These are phyloP conservation scores for Oriolus oriolus DNA, from an alignment of 2,113 vertebrate species.

Conservation along the genomic window DNA sequence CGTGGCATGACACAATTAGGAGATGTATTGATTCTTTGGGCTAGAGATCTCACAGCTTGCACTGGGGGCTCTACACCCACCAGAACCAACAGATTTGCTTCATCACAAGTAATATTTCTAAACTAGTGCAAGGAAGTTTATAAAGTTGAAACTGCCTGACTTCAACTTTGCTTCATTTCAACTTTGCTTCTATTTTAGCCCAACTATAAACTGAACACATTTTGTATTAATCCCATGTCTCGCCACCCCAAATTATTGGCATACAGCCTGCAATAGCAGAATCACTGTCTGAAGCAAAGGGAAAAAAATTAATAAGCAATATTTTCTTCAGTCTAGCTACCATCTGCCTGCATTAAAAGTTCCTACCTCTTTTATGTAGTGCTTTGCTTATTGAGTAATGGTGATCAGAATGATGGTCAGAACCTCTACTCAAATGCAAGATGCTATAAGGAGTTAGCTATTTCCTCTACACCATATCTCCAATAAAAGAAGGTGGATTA, in stretches of 20 bases:
- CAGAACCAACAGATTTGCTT: constrained; percentile 64
- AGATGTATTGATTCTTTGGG: constrained; percentile 76
- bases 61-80: constrained; percentile 63
- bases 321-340: constrained; percentile 23
- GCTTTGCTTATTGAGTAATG: not conserved
- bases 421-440: not conserved
- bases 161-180: constrained; percentile 63
- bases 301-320: not conserved
- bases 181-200: constrained; percentile 64
- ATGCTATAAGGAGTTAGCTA: not conserved
- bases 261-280: not conserved
- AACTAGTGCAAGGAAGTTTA: constrained; percentile 43
- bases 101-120: constrained; percentile 49
- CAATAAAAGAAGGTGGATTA: not conserved
- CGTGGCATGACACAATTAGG: constrained; percentile 71
- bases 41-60: constrained; percentile 70
- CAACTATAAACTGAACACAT: constrained; percentile 36
- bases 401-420: not conserved
- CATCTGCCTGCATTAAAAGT: constrained; percentile 21
- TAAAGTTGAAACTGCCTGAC: constrained; percentile 56
- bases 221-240: constrained; percentile 51
- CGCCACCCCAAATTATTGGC: constrained; percentile 25
- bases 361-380: not conserved
- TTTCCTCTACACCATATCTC: not conserved
- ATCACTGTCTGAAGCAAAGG: constrained; percentile 14